phyloP scores from a whole-genome alignment of 2,797 vertebrate species.

The Setipinna tenuifilis region DNA sequence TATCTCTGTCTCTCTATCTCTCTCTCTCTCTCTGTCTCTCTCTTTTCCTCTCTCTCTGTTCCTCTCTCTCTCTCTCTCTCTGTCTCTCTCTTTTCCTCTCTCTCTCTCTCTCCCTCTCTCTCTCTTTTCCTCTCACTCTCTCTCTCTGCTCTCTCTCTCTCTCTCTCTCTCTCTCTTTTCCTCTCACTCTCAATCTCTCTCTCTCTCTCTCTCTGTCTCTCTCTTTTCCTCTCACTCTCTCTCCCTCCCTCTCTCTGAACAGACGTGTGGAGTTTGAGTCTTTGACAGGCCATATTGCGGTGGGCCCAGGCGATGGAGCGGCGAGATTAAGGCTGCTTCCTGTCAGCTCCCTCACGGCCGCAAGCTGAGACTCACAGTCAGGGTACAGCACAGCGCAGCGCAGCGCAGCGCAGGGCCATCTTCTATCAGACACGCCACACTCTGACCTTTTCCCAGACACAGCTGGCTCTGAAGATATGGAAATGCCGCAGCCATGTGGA shows the following conservation, averaged over 20 bases:
- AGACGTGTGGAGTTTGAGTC: neutral
- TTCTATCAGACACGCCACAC: neutral
- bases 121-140: too few relatives aligned
- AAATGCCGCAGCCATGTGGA: conserved; percentile 57
- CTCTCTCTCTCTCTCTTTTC: too few relatives aligned
- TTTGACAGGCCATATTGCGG: conserved; percentile 2
- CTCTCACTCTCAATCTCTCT: too few relatives aligned
- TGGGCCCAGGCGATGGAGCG: neutral
- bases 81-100: too few relatives aligned
- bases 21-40: neutral
- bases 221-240: neutral
- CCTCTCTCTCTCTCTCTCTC: neutral
- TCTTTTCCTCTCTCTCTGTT: neutral
- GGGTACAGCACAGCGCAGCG: too few relatives aligned
- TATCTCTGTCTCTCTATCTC: too few relatives aligned
- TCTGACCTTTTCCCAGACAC: neutral
- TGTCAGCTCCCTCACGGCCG: neutral
- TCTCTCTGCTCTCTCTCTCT: too few relatives aligned
- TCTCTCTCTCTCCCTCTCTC: neutral
- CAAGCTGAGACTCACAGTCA: conserved; percentile 7
- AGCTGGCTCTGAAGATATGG: conserved; percentile 47
- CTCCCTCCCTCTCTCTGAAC: neutral
- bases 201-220: neutral
- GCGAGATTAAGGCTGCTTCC: neutral
- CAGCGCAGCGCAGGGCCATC: neutral